Conservation (phyloP, 2,797 vertebrate species). For the Enoplosus armatus region DNA sequence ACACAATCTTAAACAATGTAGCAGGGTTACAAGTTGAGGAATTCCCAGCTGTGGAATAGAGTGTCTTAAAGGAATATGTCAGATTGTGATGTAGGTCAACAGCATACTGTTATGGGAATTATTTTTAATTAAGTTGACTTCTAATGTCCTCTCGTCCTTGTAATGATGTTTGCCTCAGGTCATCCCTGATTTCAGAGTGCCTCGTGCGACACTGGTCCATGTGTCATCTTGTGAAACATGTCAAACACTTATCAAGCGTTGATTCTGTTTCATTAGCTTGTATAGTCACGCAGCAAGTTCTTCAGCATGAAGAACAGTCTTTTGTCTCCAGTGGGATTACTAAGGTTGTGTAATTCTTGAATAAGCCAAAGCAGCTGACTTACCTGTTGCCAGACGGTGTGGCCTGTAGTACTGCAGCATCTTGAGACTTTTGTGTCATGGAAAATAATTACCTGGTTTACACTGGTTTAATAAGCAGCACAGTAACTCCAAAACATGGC, state of each 20-base stretch:
- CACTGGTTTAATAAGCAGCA: neutral
- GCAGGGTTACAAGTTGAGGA: conserved; percentile 12
- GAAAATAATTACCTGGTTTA: conserved; percentile 29
- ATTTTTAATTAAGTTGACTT: conserved; percentile 25
- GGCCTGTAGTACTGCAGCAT: neutral
- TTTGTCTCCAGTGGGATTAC: conserved; percentile 45
- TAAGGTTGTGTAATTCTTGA: conserved; percentile 39
- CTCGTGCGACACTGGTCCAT: neutral
- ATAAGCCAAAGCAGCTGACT: conserved; percentile 30
- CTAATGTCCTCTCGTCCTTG: neutral
- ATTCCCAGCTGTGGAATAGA: conserved; percentile 7
- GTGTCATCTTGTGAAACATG: conserved; percentile 14
- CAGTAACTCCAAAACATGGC: neutral
- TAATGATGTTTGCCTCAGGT: neutral
- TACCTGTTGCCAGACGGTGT: conserved; percentile 16
- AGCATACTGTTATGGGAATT: neutral
- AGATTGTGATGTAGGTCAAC: conserved; percentile 20
- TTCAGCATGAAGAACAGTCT: conserved; percentile 1
- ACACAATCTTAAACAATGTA: conserved; percentile 26
- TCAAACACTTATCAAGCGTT: neutral
- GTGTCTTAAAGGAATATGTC: conserved; percentile 3
- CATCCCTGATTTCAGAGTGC: neutral
- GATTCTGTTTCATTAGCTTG: neutral
- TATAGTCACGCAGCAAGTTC: conserved; percentile 20
- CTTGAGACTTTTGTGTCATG: conserved; percentile 18